Percentiles rank a stretch among this genome's conserved stretches.
Conservation (phyloP, 2,888 invertebrate species). For the Leuctra nigra region DNA sequence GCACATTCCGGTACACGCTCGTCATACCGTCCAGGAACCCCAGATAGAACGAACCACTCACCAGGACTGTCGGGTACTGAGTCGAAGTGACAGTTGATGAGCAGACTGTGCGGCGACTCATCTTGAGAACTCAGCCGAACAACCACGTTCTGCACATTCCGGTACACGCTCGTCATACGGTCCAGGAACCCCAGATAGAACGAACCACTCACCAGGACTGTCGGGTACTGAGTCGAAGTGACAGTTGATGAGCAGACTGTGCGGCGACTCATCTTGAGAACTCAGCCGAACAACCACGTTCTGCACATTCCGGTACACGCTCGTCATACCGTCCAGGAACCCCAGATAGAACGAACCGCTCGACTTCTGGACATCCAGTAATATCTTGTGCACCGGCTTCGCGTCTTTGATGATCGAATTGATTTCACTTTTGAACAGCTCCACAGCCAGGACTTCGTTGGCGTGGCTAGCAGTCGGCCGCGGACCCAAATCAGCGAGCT, state of each 20-base stretch:
- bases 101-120: constrained; percentile 47
- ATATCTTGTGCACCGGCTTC: constrained; percentile 49
- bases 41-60: constrained; percentile 67
- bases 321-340: constrained; percentile 73
- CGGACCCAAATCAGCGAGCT: constrained; percentile 59
- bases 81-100: constrained; percentile 91
- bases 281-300: constrained; percentile 73
- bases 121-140: constrained; percentile 57
- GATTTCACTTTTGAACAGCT: constrained; percentile 51
- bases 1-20: constrained; percentile 73
- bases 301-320: constrained; percentile 73
- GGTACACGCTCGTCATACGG: constrained; percentile 75
- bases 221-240: constrained; percentile 87
- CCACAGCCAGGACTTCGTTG: constrained; percentile 67
- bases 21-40: constrained; percentile 73
- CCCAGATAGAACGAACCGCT: constrained; percentile 69
- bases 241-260: constrained; percentile 76
- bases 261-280: constrained; percentile 38
- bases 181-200: constrained; percentile 71
- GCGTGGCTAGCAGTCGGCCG: constrained; percentile 70
- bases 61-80: constrained; percentile 82
- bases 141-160: constrained; percentile 73
- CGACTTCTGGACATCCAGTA: constrained; percentile 60
- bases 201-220: constrained; percentile 73
- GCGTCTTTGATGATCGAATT: constrained; percentile 46